A percentile compares a stretch with the other conserved stretches of the same genome.
Evolutionary conservation across 2,797 vertebrate genomes (phyloP).

Genomic region (Cichlasoma orientale): DNA sequence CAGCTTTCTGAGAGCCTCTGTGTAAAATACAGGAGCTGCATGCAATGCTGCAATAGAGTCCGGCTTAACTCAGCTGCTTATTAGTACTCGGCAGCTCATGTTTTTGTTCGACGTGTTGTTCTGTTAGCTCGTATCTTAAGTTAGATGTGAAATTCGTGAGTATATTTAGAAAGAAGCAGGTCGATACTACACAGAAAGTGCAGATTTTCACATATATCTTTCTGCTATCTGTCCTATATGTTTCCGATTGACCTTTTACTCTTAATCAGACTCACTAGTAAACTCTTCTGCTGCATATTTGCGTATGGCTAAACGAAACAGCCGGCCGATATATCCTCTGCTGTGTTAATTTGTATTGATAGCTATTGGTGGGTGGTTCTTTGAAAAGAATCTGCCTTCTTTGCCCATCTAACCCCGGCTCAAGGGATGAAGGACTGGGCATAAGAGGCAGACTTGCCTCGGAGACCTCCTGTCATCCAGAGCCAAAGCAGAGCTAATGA

Average conservation of each 20-base stretch:
- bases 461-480: constrained; percentile 78
- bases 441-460: constrained; percentile 70
- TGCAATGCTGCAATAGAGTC: constrained; percentile 26
- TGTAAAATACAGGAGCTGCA: constrained; percentile 36
- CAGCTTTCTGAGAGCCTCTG: constrained; percentile 53
- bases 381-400: constrained; percentile 48
- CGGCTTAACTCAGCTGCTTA: constrained; percentile 1
- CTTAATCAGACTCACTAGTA: constrained; percentile 3
- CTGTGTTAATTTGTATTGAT: constrained; percentile 59
- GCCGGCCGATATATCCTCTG: constrained; percentile 22
- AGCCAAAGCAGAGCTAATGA: constrained; percentile 80
- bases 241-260: not conserved
- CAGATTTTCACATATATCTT: not conserved
- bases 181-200: not conserved
- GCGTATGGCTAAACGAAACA: not conserved
- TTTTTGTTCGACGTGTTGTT: not conserved
- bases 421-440: constrained; percentile 71
- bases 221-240: not conserved
- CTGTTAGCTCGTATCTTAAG: not conserved
- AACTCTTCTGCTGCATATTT: constrained; percentile 13
- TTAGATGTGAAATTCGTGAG: not conserved
- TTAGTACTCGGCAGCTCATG: not conserved
- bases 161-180: constrained; percentile 10
- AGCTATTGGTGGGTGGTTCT: constrained; percentile 48
- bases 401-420: constrained; percentile 61